Evolutionary conservation across 2,888 invertebrate genomes (phyloP).

Genomic region (Scaptomyza flava): DNA sequence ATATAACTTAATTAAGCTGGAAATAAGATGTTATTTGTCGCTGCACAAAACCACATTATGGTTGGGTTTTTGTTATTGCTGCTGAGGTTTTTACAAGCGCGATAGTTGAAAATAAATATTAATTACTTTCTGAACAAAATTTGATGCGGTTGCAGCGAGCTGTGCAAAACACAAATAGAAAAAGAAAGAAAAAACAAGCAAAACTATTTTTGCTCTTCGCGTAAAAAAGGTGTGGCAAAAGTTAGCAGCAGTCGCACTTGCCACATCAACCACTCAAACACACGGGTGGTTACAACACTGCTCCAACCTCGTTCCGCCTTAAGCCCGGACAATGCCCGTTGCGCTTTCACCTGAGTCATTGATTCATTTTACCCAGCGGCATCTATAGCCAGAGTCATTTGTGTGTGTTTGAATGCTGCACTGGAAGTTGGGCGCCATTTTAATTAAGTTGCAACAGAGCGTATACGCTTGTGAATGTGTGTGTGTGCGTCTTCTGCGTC

Average conservation of each 20-base stretch:
- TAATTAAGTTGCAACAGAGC: constrained; percentile 71
- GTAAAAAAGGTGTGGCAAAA: background rate
- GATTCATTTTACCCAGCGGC: constrained; percentile 61
- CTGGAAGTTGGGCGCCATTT: constrained; percentile 66
- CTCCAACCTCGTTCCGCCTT: constrained; percentile 10
- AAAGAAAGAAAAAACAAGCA: background rate
- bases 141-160: constrained; percentile 25
- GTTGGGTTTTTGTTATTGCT: constrained; percentile 12
- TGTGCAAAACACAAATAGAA: constrained; percentile 6
- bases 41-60: constrained; percentile 25
- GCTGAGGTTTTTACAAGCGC: constrained; percentile 15
- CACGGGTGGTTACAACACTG: constrained; percentile 2
- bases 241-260: constrained; percentile 13
- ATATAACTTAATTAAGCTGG: constrained; percentile 55
- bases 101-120: constrained; percentile 69
- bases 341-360: constrained; percentile 53
- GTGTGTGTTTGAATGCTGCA: constrained; percentile 28
- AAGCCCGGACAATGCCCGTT: constrained; percentile 46
- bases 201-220: constrained; percentile 23
- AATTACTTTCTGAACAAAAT: constrained; percentile 73
- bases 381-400: constrained; percentile 11
- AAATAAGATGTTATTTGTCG: constrained; percentile 53
- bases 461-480: constrained; percentile 11
- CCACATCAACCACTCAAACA: constrained; percentile 16
- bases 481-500: constrained; percentile 47